Evolutionary conservation across 92 coral and sea anemone genomes (phyloP).

Genomic region (Siderastrea radians): DNA sequence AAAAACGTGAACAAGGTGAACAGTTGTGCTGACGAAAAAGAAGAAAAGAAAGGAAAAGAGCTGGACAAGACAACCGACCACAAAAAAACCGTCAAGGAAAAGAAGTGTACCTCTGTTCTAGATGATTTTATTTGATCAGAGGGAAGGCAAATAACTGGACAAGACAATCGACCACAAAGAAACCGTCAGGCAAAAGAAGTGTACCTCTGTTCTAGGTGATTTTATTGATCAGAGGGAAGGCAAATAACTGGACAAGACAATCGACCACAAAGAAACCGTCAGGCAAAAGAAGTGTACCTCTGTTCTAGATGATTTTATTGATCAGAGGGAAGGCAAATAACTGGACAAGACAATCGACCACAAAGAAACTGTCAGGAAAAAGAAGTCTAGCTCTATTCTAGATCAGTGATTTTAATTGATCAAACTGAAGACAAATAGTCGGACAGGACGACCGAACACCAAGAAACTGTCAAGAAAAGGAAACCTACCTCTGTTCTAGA

Average conservation of each 20-base stretch:
- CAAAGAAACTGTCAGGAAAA: background rate
- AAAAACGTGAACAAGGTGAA: background rate
- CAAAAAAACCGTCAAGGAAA: background rate
- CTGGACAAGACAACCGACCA: background rate
- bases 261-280: background rate
- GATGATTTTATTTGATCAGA: slow-evolving; percentile 22
- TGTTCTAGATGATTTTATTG: slow-evolving; percentile 41
- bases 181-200: background rate
- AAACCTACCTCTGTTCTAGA: slow-evolving; percentile 16
- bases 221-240: background rate
- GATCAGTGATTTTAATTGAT: slow-evolving; percentile 20
- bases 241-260: background rate
- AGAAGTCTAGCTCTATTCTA: slow-evolving; percentile 5
- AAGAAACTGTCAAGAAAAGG: background rate
- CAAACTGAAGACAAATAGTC: too few relatives aligned
- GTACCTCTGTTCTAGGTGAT: slow-evolving; percentile 25
- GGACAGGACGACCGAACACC: background rate
- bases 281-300: background rate
- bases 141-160: too few relatives aligned
- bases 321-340: too few relatives aligned
- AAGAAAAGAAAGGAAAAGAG: background rate
- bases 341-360: background rate
- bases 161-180: background rate
- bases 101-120: slow-evolving; percentile 6
- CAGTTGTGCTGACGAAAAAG: background rate